Evolutionary conservation across 2,888 invertebrate species (phyloP), one percentile per base, ranked within the genome.

Genomic region (Mamestra brassicae): DNA sequence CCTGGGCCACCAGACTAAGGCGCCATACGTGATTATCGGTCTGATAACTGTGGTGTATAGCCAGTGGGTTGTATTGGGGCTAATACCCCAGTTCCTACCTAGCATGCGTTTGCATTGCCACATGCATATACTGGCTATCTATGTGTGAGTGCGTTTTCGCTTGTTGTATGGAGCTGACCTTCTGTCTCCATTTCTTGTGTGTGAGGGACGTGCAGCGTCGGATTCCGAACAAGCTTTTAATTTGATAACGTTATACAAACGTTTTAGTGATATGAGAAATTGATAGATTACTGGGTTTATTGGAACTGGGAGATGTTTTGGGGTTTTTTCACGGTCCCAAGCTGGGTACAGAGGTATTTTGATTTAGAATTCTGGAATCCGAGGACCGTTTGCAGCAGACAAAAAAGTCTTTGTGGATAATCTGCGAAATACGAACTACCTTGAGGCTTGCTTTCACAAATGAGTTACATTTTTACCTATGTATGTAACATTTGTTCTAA

Each of bases 211-310:
- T 52, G 17, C 76, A 54, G 58, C 66, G 74, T 68, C 61, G 79
- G 79, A 76, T 81, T 87, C 74, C 75, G 45, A 79, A 80, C 75
- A 50, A 85, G 85, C 88, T 87, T 89, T 87, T 85, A 86, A 85
- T 87, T 87, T 83, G 77, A 80, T 87, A 79, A 76, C 81, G 71
- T 62, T 84, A 71, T 71, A 84, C 74, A 71, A 77, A 75, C 80
- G 71, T 76, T 79, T 78, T 70, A 80, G 73, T 71, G 67, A 69
- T 82, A 82, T 82, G 79, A 78, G 69, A 83, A 86, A 86, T 88
- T 88, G 87, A 87, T 80, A 74, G 86, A 86, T 86, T 83, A 82
- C 79, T 50, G 62, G 55, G 64, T 74, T 65, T 83, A 78, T 75
- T 72, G 75, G 55, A 75, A 66, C 52, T 69, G 66, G 45, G 17